Percentiles rank a stretch among this genome's conserved stretches.
phyloP scores from a whole-genome alignment of 2,888 invertebrate genomes.

The Sthenelais limicola region DNA sequence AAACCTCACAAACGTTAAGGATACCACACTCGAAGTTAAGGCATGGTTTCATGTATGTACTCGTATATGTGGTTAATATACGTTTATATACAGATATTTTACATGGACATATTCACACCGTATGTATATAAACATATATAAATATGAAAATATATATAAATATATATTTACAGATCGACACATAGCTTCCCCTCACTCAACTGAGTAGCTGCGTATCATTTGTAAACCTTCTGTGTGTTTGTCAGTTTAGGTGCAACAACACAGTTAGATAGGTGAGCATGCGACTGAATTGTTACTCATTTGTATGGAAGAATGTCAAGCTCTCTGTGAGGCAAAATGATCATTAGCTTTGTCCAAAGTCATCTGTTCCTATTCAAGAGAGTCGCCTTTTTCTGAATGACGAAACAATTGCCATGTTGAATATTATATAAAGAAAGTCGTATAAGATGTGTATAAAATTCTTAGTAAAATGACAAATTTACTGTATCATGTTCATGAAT shows the following conservation, averaged over 20 bases:
- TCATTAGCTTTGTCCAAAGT: no score
- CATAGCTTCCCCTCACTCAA: no score
- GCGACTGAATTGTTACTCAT: constrained; percentile 31
- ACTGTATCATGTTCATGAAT: constrained; percentile 12
- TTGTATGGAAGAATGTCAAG: constrained; percentile 25
- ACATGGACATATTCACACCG: constrained; percentile 23
- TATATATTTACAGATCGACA: constrained; percentile 28
- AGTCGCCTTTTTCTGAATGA: constrained; percentile 1
- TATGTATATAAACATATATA: constrained; percentile 34
- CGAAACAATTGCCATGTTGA: constrained; percentile 18
- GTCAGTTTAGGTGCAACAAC: background rate
- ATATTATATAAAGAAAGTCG: constrained; percentile 5
- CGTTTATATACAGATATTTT: constrained; percentile 29
- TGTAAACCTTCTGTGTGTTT: constrained; percentile 23
- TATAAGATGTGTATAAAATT: constrained; percentile 17
- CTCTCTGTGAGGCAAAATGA: no score
- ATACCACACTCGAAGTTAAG: no score
- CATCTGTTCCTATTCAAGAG: constrained; percentile 14
- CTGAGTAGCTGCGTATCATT: constrained; percentile 15
- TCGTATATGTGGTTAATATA: constrained; percentile 29
- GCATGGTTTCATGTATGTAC: constrained; percentile 32
- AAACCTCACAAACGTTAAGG: no score
- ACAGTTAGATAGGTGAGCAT: constrained; percentile 27
- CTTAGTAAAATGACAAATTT: no score
- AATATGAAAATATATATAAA: no score